Conservation (phyloP, 1,140 invertebrate species). For the Camponotus floridanus region DNA sequence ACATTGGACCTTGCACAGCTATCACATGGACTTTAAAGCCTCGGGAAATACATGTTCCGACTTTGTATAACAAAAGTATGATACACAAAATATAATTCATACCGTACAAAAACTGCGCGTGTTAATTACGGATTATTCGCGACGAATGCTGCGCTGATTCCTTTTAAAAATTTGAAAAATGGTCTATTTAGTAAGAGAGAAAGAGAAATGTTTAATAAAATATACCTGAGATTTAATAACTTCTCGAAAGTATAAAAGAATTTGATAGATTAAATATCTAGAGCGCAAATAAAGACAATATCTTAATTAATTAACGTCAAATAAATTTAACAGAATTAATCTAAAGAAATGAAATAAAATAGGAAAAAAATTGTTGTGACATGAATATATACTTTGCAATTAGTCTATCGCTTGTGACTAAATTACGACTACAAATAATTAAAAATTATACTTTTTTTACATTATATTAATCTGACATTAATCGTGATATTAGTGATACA, state of each 20-base stretch:
- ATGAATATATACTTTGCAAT: not conserved
- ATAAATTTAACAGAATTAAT: conserved; percentile 1
- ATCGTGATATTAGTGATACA: no score
- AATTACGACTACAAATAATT: not conserved
- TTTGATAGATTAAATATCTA: not conserved
- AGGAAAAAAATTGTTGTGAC: not conserved
- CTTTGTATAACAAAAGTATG: not conserved
- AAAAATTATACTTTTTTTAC: not conserved
- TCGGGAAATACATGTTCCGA: not conserved
- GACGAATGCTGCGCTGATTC: not conserved
- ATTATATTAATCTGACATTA: not conserved
- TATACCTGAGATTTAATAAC: not conserved
- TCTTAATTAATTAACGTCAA: not conserved
- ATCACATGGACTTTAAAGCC: not conserved
- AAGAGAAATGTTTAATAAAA: not conserved
- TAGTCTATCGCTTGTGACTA: not conserved
- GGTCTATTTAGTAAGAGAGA: not conserved
- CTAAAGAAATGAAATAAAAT: not conserved
- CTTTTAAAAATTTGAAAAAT: not conserved
- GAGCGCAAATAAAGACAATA: not conserved
- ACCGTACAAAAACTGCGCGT: not conserved
- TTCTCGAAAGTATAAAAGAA: not conserved
- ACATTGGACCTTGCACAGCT: no score
- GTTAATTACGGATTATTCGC: not conserved
- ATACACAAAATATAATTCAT: no score